A percentile compares a stretch with the other conserved stretches of the same genome.
These are phyloP conservation scores for Caradrina clavipalpis DNA, from an alignment of 2,888 invertebrate species.

Conservation along the genomic window DNA sequence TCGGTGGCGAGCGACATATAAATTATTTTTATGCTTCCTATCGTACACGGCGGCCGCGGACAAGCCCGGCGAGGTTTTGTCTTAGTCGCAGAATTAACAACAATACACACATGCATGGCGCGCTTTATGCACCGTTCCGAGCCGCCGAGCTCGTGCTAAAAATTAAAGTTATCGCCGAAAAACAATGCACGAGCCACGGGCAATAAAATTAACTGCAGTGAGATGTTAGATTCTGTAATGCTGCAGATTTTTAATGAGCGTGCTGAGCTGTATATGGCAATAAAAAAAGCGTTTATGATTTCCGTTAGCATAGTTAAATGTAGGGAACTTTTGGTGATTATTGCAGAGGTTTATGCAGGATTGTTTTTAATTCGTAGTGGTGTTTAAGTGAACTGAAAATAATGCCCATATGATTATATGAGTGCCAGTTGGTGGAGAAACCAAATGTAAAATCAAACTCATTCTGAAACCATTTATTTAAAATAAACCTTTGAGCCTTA, in stretches of 20 bases:
- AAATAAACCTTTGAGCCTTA: no score
- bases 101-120: constrained; percentile 63
- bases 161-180: constrained; percentile 59
- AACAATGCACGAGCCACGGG: constrained; percentile 58
- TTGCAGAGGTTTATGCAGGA: not conserved
- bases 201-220: constrained; percentile 63
- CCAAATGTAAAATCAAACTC: no score
- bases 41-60: constrained; percentile 50
- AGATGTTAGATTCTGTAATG: constrained; percentile 42
- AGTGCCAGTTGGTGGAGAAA: no score
- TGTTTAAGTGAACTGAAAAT: no score
- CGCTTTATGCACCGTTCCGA: constrained; percentile 53
- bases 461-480: no score
- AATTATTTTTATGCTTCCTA: constrained; percentile 79
- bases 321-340: not conserved
- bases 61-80: constrained; percentile 62
- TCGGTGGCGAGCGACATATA: constrained; percentile 69
- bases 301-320: constrained; percentile 4
- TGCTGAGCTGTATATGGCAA: constrained; percentile 10
- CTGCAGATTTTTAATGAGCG: constrained; percentile 48
- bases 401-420: no score
- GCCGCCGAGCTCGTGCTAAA: constrained; percentile 55
- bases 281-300: constrained; percentile 39
- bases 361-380: not conserved
- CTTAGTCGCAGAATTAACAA: constrained; percentile 71